Base-by-base conservation (phyloP, 2,888 invertebrate species). In the Carabus problematicus region DNA sequence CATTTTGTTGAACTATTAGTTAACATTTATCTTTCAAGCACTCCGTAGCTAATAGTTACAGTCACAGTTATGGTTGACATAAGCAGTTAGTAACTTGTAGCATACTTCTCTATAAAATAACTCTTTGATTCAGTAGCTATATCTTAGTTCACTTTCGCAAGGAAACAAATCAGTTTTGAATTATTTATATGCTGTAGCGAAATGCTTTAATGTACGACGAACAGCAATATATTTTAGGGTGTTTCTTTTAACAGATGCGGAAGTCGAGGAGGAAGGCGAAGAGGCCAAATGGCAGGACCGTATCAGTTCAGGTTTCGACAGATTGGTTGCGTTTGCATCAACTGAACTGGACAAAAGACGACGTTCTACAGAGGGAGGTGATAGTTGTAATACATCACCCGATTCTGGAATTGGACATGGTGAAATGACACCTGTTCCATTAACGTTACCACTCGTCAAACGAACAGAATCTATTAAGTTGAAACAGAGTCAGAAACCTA, bases 271-370 rank as follows among this genome's bases (percentile, higher is more conserved):
- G 78, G 89, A 90, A 75, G 91, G 90, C 74, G 91, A 91, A 80
- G 91, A 92, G 81, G 89, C 91, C 75, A 93, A 94, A 81, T 96
- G 95, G 95, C 94, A 95, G 82, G 93, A 95, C 82, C 91, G 94
- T 75, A 94, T 96, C 76, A 94, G 93, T 80, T 94, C 93, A 75
- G 94, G 95, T 64, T 97, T 97, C 85, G 97, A 97, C 84, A 91
- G 95, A 74, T 86, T 97, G 76, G 94, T 97, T 74, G 95, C 95
- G 70, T 94, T 95, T 80, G 96, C 96, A 59, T 94, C 95, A 47
- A 95, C 94, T 12, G 96, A 96, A 78, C 85, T 95, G 80, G 95
- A 93, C 80, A 91, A 94, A 82, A 89, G 94, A 78, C 88, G 94
- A 70, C 87, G 93, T 71, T 93, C 93, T 47, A 90, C 91, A 0